Evolutionary conservation across 2,888 invertebrate species (phyloP), one percentile per base, ranked within the genome.

Genomic region (Agrotis exclamationis): DNA sequence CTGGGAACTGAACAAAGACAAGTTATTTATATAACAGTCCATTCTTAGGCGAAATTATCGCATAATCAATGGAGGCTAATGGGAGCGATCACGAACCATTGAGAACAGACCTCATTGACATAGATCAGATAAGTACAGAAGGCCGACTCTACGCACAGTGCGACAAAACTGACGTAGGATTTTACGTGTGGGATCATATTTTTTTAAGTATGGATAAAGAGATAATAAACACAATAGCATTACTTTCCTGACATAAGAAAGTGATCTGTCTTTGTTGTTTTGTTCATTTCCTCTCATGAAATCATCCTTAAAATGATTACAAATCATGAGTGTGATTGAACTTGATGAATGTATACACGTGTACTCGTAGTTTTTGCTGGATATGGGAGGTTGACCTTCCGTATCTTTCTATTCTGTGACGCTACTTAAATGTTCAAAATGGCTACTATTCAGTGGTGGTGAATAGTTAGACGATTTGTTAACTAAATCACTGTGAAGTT

Each of bases 381-480:
- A 9, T 16, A 7, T 16, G 7, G 20, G 6, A 7, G 45, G 2
- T 1, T 1, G 7, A 13, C 18, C 39, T 71, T 54, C 70, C 54
- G 47, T 2, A 9, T 2, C 5, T 5, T 7, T 14, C 47, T 71
- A 3, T 18, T 53, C 20, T 24, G 20, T 54, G 24, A 20, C 44
- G 13, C 65, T 44, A 67, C 62, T 62, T n/a, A 51, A 62, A 45
- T 65, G 67, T 53, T 82, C 45, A 53, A 54, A 64, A 76, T 51
- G 74, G 71, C 73, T 33, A 63, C 72, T 77, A 75, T 76, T 80
- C 76, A 70, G 62, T 53, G 62, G 66, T 28, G 74, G 67, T 66
- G 71, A 82, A 82, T 78, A 84, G 83, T 83, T 83, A n/a, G 73
- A 63, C 71, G 54, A 83, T 83, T 83, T 77, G 79, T 82, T 80